Evolutionary conservation across 2,113 vertebrate genomes (phyloP).

Genomic region (Micromys minutus): DNA sequence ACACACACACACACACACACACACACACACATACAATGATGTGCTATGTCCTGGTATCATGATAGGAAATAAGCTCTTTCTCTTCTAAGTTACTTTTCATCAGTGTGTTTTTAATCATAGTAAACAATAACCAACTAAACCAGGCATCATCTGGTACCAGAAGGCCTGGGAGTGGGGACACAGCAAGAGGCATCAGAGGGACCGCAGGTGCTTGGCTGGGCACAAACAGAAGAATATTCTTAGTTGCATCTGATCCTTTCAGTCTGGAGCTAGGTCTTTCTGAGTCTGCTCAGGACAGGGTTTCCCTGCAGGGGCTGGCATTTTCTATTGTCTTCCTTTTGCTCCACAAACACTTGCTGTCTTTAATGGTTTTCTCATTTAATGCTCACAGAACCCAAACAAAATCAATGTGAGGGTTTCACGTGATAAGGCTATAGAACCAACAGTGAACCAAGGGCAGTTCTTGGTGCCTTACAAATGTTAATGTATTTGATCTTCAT

Average conservation of each 20-base stretch:
- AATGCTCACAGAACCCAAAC: background rate
- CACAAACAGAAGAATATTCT: background rate
- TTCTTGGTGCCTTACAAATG: conserved; percentile 36
- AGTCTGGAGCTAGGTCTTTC: background rate
- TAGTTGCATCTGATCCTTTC: background rate
- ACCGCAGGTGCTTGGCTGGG: background rate
- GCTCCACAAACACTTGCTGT: conserved; percentile 4
- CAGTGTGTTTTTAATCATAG: background rate
- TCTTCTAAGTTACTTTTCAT: background rate
- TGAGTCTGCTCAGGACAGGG: background rate
- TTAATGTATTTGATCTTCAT: conserved; percentile 15
- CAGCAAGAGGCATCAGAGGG: background rate
- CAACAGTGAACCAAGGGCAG: background rate
- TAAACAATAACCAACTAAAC: background rate
- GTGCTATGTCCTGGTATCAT: too few species aligned
- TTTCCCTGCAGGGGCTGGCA: background rate
- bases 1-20: too few species aligned
- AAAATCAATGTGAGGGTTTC: conserved; percentile 1
- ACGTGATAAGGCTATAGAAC: background rate
- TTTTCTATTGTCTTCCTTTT: background rate
- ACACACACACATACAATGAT: background rate
- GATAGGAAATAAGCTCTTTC: background rate
- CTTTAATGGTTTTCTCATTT: conserved; percentile 51
- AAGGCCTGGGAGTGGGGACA: background rate
- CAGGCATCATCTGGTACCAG: background rate